phyloP scores from a whole-genome alignment of 2,888 invertebrate species.

The Epistrophella euchroma region DNA sequence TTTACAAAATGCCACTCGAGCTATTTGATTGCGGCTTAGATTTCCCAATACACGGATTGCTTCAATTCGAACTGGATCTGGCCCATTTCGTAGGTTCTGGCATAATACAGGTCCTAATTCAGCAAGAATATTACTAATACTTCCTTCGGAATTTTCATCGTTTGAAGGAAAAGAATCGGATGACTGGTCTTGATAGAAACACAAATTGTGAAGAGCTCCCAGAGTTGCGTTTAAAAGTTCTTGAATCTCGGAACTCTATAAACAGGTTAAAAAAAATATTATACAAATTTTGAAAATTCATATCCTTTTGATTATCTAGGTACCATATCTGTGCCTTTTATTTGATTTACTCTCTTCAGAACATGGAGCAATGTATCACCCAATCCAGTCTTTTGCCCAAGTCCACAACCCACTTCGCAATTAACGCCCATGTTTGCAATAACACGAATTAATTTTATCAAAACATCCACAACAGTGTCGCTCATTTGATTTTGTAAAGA shows the following conservation, averaged over 20 bases:
- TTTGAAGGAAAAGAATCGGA: background rate
- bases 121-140: slow-evolving; percentile 80
- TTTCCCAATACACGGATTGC: slow-evolving; percentile 93
- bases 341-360: slow-evolving; percentile 76
- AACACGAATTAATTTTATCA: slow-evolving; percentile 87
- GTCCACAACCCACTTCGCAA: slow-evolving; percentile 89
- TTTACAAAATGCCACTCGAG: slow-evolving; percentile 87
- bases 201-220: slow-evolving; percentile 93
- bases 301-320: background rate
- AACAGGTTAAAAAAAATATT: slow-evolving; percentile 13
- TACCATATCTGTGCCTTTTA: slow-evolving; percentile 77
- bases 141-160: slow-evolving; percentile 81
- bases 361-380: slow-evolving; percentile 83
- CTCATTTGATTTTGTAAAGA: slow-evolving; percentile 82
- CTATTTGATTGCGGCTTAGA: slow-evolving; percentile 88
- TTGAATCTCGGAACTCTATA: slow-evolving; percentile 85
- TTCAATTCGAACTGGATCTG: slow-evolving; percentile 85
- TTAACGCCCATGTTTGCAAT: slow-evolving; percentile 93
- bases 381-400: slow-evolving; percentile 84
- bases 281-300: background rate
- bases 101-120: slow-evolving; percentile 80
- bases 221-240: slow-evolving; percentile 91
- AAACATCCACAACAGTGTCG: slow-evolving; percentile 84
- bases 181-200: slow-evolving; percentile 87
- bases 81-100: slow-evolving; percentile 78